Base-by-base conservation (phyloP, 2,888 invertebrate genomes). In the Melanchra persicariae region DNA sequence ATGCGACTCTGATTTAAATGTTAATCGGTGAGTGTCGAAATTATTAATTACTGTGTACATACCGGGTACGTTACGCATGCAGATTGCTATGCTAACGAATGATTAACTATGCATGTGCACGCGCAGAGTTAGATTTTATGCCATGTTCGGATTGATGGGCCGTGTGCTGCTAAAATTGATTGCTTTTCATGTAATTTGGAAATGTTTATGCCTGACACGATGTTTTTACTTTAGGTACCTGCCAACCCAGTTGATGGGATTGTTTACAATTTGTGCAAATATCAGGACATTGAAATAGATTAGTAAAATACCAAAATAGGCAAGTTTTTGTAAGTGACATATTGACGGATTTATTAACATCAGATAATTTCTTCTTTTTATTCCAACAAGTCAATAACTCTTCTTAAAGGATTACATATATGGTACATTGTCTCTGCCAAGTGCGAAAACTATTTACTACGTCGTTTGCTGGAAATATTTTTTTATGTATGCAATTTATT, bases 1-100 rank as follows among this genome's bases (percentile, higher is more conserved):
- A 85, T 85, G 82, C 65, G 69, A 81, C 69, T 85, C 87, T 89
- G 93, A 92, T 94, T 93, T 94, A 94, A 95, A 94, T 93, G 94
- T 94, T 95, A 94, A 95, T 95, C 90, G 92, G 89, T 87, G 88
- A 93, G 95, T 94, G 95, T 93, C 92, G 94, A 95, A 95, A 96
- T 96, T 95, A 96, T 95, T 95, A 96, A 95, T 95, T 93, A 93
- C 93, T 87, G 89, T 90, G 89, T 89, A 89, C 70, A 80, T 92
- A 92, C 90, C 90, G 90, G 89, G 86, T 87, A 88, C 89, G 93
- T 94, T 93, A 93, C 93, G 93, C 92, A 95, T 95, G 94, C 94
- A 95, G 95, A 95, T 96, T 95, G 96, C 93, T 90, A 93, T 91
- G 94, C 93, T 92, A 93, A 94, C 94, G 93, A 94, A 93, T 94